Conservation (phyloP, 1,140 invertebrate species). For the Cydia fagiglandana region DNA sequence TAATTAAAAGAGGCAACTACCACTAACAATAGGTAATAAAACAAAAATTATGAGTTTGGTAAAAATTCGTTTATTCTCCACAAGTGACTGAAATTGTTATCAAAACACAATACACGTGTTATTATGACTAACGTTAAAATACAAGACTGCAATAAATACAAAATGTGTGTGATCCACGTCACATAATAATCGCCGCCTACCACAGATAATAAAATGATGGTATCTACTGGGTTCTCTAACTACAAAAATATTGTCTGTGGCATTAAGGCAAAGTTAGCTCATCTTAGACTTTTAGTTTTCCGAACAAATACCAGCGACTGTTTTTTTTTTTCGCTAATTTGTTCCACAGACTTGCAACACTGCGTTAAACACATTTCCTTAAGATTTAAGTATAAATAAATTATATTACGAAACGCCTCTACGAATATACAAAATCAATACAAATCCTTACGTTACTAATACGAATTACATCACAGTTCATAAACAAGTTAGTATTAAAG, state of each 20-base stretch:
- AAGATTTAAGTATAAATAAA: conserved; percentile 72
- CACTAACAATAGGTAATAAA: conserved; percentile 41
- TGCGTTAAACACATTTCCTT: conserved; percentile 59
- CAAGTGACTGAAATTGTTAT: conserved; percentile 78
- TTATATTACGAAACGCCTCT: conserved; percentile 75
- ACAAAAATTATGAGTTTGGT: conserved; percentile 58
- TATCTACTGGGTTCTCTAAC: conserved; percentile 36
- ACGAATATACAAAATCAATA: conserved; percentile 79
- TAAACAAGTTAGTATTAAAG: conserved; percentile 74
- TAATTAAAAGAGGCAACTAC: background rate
- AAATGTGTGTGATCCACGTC: conserved; percentile 36
- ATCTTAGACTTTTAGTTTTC: conserved; percentile 38
- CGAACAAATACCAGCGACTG: conserved; percentile 51
- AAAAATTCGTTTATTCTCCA: conserved; percentile 75
- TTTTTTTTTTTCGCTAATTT: conserved; percentile 45
- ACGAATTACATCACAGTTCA: conserved; percentile 79
- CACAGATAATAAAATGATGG: conserved; percentile 39
- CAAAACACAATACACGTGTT: conserved; percentile 76
- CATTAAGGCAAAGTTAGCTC: conserved; percentile 34
- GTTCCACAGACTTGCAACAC: conserved; percentile 51
- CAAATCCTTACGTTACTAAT: conserved; percentile 75
- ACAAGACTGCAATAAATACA: conserved; percentile 71
- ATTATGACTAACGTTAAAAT: conserved; percentile 71
- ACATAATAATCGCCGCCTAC: conserved; percentile 39
- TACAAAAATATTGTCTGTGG: conserved; percentile 41